Evolutionary conservation across 1,140 invertebrate species (phyloP).

Genomic region (Bombus polaris): DNA sequence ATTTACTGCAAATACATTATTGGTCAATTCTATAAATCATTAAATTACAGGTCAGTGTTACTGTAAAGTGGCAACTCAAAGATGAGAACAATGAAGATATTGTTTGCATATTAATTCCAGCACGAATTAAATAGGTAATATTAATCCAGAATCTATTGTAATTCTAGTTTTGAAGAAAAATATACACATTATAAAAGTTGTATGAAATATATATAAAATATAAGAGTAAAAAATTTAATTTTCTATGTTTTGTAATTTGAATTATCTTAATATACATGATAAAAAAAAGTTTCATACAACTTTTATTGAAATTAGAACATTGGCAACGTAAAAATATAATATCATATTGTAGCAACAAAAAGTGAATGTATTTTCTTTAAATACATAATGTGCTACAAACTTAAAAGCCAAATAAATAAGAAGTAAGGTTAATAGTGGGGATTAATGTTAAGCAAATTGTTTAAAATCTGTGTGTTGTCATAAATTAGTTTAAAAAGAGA

Average conservation of each 20-base stretch:
- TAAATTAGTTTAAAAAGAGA: slow-evolving; percentile 15
- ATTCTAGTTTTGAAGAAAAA: slow-evolving; percentile 7
- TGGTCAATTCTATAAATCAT: background rate
- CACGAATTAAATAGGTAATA: slow-evolving; percentile 67
- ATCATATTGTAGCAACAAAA: slow-evolving; percentile 69
- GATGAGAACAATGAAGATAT: slow-evolving; percentile 85
- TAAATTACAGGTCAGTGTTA: slow-evolving; percentile 83
- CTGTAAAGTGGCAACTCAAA: slow-evolving; percentile 88
- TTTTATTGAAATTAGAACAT: background rate
- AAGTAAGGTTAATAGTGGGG: slow-evolving; percentile 45
- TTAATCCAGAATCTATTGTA: background rate
- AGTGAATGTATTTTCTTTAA: slow-evolving; percentile 48
- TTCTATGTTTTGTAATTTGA: background rate
- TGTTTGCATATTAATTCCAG: slow-evolving; percentile 87
- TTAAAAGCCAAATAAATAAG: slow-evolving; percentile 66
- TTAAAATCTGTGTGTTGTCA: background rate
- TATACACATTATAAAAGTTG: slow-evolving; percentile 8
- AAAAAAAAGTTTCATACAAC: slow-evolving; percentile 6
- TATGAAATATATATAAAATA: slow-evolving; percentile 60
- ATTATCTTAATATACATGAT: slow-evolving; percentile 19
- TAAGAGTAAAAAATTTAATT: slow-evolving; percentile 78
- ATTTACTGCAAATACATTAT: background rate
- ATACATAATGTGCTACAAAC: slow-evolving; percentile 62
- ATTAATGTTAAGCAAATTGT: background rate
- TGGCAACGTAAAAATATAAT: background rate